Evolutionary conservation across 2,797 vertebrate species (phyloP).

Genomic region (Tapirus indicus): DNA sequence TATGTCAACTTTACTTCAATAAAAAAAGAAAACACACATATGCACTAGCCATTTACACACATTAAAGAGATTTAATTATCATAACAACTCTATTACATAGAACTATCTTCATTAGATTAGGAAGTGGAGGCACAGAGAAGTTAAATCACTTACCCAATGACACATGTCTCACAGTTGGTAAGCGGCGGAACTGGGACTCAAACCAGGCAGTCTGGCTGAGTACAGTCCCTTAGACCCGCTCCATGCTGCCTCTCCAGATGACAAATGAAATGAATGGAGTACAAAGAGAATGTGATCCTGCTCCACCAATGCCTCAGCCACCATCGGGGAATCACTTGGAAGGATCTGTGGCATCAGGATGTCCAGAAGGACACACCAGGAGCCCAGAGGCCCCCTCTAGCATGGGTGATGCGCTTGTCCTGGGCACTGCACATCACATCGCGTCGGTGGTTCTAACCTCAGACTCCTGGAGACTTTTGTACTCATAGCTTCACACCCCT

Average conservation of each 20-base stretch:
- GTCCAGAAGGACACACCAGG: background rate
- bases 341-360: background rate
- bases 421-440: rapidly evolving
- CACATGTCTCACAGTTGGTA: background rate
- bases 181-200: background rate
- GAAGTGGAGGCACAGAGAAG: background rate
- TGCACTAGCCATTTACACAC: background rate
- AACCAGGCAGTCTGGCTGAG: background rate
- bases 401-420: background rate
- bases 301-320: background rate
- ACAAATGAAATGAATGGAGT: background rate
- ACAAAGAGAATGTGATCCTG: background rate
- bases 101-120: background rate
- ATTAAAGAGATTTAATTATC: background rate
- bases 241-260: background rate
- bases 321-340: background rate
- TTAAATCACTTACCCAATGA: background rate
- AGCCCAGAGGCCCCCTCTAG: background rate
- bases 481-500: background rate
- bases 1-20: no score
- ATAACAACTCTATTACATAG: background rate
- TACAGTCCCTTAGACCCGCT: background rate
- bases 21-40: background rate
- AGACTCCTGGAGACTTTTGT: background rate
- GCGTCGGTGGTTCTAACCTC: background rate